These are phyloP conservation scores for Pagetopsis macropterus DNA, from an alignment of 2,797 vertebrate genomes.

Conservation along the genomic window DNA sequence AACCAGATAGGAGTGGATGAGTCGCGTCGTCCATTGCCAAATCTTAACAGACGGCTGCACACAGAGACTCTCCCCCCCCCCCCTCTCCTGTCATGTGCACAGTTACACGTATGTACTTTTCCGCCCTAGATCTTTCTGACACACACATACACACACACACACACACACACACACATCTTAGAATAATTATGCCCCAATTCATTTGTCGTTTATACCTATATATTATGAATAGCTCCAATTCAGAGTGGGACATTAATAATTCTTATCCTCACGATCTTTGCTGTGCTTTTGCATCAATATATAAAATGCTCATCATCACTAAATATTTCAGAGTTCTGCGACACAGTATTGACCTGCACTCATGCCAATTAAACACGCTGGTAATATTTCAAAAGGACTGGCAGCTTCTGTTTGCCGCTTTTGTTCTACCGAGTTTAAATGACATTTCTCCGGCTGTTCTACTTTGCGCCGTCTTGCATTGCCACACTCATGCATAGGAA, in stretches of 20 bases:
- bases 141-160: neutral
- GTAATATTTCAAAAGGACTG: conserved; percentile 40
- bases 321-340: conserved; percentile 40
- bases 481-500: conserved; percentile 57
- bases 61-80: conserved; percentile 45
- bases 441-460: conserved; percentile 50
- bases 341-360: conserved; percentile 37
- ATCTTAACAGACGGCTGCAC: conserved; percentile 72
- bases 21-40: conserved; percentile 75
- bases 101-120: conserved; percentile 16
- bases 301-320: conserved; percentile 25
- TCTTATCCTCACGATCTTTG: conserved; percentile 26
- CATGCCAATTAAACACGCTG: conserved; percentile 9
- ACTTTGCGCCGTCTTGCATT: conserved; percentile 47
- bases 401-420: conserved; percentile 57
- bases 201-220: conserved; percentile 32
- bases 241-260: conserved; percentile 5
- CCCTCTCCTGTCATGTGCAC: conserved; percentile 36
- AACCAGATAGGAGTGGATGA: conserved; percentile 90
- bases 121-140: neutral
- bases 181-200: conserved; percentile 12
- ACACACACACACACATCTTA: conserved; percentile 3
- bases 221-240: conserved; percentile 11
- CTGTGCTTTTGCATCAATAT: conserved; percentile 24
- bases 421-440: conserved; percentile 51